Conservation (phyloP, 92 coral and sea anemone genomes). For the Pocillopora grandis region DNA sequence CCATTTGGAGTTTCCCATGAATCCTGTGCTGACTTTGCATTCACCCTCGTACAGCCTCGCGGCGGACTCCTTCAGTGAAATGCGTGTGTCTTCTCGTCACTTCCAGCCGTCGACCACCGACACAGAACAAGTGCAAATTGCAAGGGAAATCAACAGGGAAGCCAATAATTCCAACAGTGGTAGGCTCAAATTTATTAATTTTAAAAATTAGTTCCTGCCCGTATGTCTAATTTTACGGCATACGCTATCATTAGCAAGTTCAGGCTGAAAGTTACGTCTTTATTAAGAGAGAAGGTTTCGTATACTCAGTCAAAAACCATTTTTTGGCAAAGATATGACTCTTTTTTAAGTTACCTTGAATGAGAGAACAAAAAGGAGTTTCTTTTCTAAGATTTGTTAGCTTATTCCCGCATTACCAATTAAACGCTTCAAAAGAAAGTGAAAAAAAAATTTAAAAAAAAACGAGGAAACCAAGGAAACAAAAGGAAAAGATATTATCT, state of each 20-base stretch:
- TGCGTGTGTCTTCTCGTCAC: neutral
- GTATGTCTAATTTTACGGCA: neutral
- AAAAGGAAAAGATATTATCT: neutral
- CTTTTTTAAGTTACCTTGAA: neutral
- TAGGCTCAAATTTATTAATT: neutral
- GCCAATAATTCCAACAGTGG: neutral
- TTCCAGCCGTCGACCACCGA: neutral
- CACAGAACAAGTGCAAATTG: neutral
- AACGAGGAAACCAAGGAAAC: neutral
- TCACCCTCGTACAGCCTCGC: slow-evolving; percentile 14
- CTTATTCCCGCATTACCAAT: neutral
- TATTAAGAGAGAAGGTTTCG: neutral
- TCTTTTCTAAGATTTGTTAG: neutral
- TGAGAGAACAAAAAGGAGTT: neutral
- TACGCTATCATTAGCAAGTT: neutral
- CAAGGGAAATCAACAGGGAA: neutral
- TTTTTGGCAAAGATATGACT: neutral
- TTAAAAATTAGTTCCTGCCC: neutral
- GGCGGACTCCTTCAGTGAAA: neutral
- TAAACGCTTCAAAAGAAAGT: neutral
- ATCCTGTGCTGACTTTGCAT: neutral
- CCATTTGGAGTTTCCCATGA: slow-evolving; percentile 14
- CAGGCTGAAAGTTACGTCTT: neutral
- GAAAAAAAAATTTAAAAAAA: neutral
- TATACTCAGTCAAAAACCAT: neutral